phyloP scores from a whole-genome alignment of 2,888 invertebrate species.

The Pegoplata infirma region DNA sequence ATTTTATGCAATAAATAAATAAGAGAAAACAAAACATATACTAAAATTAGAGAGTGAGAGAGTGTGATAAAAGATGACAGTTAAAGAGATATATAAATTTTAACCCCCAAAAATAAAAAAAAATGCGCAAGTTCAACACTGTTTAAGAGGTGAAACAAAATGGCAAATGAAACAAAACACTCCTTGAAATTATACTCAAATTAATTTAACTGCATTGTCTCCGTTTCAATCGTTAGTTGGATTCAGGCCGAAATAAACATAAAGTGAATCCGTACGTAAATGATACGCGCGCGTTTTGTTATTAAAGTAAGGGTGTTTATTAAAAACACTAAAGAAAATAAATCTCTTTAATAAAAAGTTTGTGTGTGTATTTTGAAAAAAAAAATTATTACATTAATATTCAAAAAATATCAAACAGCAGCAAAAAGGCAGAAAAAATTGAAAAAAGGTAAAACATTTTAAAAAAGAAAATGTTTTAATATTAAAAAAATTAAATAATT shows the following conservation, averaged over 20 bases:
- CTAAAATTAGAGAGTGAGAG: constrained; percentile 4
- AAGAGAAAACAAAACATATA: constrained; percentile 26
- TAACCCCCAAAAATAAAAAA: constrained; percentile 33
- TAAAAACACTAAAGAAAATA: constrained; percentile 33
- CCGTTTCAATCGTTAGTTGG: constrained; percentile 62
- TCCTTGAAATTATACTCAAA: constrained; percentile 54
- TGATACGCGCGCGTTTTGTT: constrained; percentile 57
- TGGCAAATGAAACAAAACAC: constrained; percentile 59
- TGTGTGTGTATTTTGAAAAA: neutral
- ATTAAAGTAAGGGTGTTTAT: constrained; percentile 45
- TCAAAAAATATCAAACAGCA: neutral
- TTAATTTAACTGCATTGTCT: constrained; percentile 48
- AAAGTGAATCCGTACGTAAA: constrained; percentile 45
- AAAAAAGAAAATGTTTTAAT: too few species aligned
- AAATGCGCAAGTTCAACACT: constrained; percentile 59
- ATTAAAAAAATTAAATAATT: too few species aligned
- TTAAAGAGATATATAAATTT: constrained; percentile 44
- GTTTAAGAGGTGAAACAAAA: constrained; percentile 36
- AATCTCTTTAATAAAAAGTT: neutral
- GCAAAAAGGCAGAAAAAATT: neutral
- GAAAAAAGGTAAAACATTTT: constrained; percentile 27
- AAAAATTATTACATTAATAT: neutral
- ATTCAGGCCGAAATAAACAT: constrained; percentile 64
- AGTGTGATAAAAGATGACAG: constrained; percentile 8
- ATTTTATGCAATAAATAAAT: constrained; percentile 22